These are phyloP conservation scores for Epinephelus malabaricus DNA, from an alignment of 2,797 vertebrate genomes.

Conservation along the genomic window DNA sequence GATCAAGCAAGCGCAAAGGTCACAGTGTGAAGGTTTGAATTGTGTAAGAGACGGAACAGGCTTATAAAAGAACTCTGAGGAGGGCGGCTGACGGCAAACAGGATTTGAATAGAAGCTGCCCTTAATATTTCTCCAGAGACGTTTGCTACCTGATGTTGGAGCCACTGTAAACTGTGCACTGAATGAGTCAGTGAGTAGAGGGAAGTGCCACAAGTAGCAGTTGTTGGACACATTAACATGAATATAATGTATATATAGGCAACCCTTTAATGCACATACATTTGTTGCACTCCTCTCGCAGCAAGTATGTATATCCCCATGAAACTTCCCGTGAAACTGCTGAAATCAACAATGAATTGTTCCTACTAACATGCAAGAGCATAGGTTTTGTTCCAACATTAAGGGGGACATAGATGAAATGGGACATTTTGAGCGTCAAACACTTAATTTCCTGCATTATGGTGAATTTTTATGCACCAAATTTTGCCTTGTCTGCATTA, in stretches of 20 bases:
- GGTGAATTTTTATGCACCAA: no score
- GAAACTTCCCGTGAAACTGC: background rate
- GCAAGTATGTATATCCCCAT: background rate
- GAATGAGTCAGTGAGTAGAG: conserved; percentile 1
- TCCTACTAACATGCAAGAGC: no score
- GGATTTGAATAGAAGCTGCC: conserved; percentile 5
- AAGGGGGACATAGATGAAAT: no score
- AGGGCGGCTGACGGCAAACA: conserved; percentile 9
- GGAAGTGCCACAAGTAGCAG: no score
- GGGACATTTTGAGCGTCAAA: no score
- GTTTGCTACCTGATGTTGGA: conserved; percentile 8
- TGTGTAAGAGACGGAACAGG: conserved; percentile 17
- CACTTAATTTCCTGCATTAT: no score
- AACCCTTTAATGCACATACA: background rate
- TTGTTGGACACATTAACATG: background rate
- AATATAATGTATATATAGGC: background rate
- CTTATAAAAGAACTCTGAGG: background rate
- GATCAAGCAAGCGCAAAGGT: conserved; percentile 31
- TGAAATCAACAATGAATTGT: background rate
- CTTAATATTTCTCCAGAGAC: background rate
- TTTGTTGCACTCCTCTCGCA: no score
- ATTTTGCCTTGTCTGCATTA: no score
- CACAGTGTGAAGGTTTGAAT: conserved; percentile 18
- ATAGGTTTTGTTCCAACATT: no score
- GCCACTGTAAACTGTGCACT: background rate